Conservation (phyloP, 2,113 vertebrate species). For the Oncorhynchus mykiss region DNA sequence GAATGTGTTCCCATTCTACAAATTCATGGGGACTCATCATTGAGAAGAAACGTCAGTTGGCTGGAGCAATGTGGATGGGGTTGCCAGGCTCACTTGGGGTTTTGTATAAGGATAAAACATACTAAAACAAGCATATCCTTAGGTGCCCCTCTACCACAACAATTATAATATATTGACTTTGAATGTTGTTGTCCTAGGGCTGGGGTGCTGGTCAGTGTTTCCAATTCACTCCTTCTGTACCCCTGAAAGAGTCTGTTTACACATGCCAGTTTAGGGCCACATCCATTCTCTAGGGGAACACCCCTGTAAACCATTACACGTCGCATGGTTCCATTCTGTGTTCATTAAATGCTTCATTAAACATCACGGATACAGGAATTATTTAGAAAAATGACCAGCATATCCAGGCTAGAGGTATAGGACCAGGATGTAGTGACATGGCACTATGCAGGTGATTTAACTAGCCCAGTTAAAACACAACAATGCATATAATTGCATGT, state of each 20-base stretch:
- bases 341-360: not conserved
- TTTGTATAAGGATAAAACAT: no score
- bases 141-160: not conserved
- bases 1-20: no score
- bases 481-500: not conserved
- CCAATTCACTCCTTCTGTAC: not conserved
- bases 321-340: not conserved
- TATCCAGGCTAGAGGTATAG: not conserved
- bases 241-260: not conserved
- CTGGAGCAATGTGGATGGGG: no score
- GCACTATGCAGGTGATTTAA: not conserved
- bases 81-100: no score
- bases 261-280: no score
- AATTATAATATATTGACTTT: not conserved
- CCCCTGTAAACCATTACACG: no score
- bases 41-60: no score
- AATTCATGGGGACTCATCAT: no score
- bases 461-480: not conserved
- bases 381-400: not conserved
- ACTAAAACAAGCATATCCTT: not conserved
- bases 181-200: no score
- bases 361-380: not conserved
- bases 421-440: not conserved
- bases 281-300: no score
- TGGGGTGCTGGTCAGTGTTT: not conserved